A percentile compares a stretch with the other conserved stretches of the same genome.
phyloP scores from a whole-genome alignment of 2,797 vertebrate species.

The Danio kyathit region DNA sequence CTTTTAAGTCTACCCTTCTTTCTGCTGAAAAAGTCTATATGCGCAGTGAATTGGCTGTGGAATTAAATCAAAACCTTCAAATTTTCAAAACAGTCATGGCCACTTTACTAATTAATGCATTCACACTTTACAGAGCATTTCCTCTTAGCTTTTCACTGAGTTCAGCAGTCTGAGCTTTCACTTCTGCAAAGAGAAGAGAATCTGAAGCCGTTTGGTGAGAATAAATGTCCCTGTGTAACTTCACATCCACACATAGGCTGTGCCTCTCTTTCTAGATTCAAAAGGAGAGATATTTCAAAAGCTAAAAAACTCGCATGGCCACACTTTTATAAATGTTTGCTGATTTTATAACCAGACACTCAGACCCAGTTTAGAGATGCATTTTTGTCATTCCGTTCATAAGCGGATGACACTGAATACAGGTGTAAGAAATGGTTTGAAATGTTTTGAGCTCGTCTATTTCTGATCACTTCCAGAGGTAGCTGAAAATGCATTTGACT shows the following conservation, averaged over 20 bases:
- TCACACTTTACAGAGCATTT: constrained; percentile 1
- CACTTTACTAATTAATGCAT: constrained; percentile 17
- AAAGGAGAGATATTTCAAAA: background rate
- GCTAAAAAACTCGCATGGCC: background rate
- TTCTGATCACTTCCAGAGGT: too few relatives aligned
- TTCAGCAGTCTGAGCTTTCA: background rate
- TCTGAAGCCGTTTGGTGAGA: constrained; percentile 3
- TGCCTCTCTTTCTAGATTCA: background rate
- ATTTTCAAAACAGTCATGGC: constrained; percentile 7
- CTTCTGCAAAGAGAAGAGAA: constrained; percentile 9
- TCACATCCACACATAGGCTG: background rate
- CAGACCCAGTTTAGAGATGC: too few relatives aligned
- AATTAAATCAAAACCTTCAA: constrained; percentile 20
- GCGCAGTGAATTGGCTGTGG: constrained; percentile 16
- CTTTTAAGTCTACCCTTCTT: background rate
- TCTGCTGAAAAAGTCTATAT: background rate
- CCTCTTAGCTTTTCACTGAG: constrained; percentile 22
- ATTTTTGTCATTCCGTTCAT: too few relatives aligned
- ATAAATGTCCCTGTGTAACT: constrained; percentile 15
- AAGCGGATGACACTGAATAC: too few relatives aligned
- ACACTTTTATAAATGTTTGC: background rate
- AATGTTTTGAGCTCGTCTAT: too few relatives aligned
- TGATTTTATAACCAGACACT: background rate
- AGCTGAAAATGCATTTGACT: too few relatives aligned
- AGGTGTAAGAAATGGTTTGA: too few relatives aligned